Base-by-base conservation (phyloP, 2,113 vertebrate genomes). In the Ammodytes marinus region DNA sequence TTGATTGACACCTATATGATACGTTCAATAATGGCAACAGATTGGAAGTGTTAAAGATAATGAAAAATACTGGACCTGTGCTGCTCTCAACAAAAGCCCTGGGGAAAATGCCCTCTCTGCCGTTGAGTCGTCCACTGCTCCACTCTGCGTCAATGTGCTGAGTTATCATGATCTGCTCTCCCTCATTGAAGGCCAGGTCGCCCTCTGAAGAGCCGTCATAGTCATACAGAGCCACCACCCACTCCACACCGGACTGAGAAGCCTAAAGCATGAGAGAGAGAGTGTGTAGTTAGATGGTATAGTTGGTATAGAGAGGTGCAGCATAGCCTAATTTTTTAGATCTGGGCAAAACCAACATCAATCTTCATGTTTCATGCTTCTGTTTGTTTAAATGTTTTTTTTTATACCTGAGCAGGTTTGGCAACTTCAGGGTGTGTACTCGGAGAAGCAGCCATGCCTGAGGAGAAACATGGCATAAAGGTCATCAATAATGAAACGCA, bases 221-320 rank as follows among this genome's bases (percentile, higher is more conserved):
- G 91, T 97, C 97, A 58, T 99, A 97, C 71, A 96, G 95, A 0
- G 97, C 98, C 90, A 95, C 94, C 53, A 92, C 97, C 97, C 97
- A 98, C 68, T 97, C 89, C 52, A 47, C 82, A 0, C 42, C 39
- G 27, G 89, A 40, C 53, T 79, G 65, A 39, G 78, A 73, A 0
- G 4, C 71, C 90, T 88, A 5, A 14, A 71, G 43, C 59, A 14
- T 0, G 2, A 2, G 6, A 3, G 39, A 69, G 12, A 68, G 57
- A 11, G 53, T 72, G 19, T 9, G 8, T 13, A 4, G n/a, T 46
- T 46, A 57, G 7, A 8, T 42, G 1, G 27, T 27, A 27, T 27
- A 27, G 27, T 27, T 27, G 27, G 27, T 27, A 27, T 27, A 27
- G 27, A 27, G 27, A 27, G 27, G 27, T 27, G 27, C 27, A 27